Evolutionary conservation across 2,113 vertebrate genomes (phyloP).

Genomic region (Rhodinocichla rosea): DNA sequence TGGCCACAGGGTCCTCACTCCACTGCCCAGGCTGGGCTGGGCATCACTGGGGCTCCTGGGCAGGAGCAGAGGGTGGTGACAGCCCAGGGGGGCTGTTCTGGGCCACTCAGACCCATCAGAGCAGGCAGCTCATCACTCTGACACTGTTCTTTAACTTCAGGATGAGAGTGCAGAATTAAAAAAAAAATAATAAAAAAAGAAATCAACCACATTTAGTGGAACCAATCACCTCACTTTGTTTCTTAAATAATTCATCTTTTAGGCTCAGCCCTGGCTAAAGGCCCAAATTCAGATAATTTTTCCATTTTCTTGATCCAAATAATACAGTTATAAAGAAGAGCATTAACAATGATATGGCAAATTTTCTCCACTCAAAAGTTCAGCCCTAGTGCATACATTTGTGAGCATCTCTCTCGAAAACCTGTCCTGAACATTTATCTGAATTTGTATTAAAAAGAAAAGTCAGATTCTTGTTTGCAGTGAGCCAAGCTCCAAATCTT

Average conservation of each 20-base stretch:
- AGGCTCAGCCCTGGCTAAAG: not conserved
- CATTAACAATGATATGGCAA: not conserved
- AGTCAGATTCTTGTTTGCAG: not conserved
- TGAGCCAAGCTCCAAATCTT: not conserved
- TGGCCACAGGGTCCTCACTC: not conserved
- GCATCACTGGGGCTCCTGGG: not conserved
- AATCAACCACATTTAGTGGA: not conserved
- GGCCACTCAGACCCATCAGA: not conserved
- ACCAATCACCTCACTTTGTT: not conserved
- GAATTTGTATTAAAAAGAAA: not conserved
- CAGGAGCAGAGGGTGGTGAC: no score
- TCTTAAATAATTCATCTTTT: not conserved
- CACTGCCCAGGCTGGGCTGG: not conserved
- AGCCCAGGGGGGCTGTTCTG: not conserved
- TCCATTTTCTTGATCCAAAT: not conserved
- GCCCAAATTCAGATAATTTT: not conserved
- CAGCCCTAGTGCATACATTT: not conserved
- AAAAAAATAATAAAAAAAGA: not conserved
- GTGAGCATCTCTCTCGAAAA: not conserved
- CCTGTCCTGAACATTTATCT: not conserved
- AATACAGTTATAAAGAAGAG: not conserved
- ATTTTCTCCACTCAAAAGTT: not conserved
- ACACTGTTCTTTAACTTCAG: not conserved
- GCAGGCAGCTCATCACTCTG: not conserved
- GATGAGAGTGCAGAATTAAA: not conserved